phyloP scores from a whole-genome alignment of 2,888 invertebrate genomes.

The Andrena chrysosceles region DNA sequence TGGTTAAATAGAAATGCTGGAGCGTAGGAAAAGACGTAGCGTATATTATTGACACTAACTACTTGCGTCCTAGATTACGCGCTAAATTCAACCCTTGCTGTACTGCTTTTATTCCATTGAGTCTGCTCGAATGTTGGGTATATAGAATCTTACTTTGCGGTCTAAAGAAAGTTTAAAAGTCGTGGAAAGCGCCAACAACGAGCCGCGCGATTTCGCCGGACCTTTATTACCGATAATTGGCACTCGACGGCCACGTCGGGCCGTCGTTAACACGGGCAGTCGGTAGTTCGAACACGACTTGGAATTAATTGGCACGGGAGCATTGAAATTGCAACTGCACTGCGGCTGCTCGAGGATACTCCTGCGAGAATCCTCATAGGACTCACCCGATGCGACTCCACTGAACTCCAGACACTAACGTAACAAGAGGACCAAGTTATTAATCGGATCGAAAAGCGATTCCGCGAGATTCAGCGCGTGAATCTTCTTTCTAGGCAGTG shows the following conservation, averaged over 20 bases:
- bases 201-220: conserved; percentile 25
- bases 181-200: background rate
- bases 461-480: conserved; percentile 10
- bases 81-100: too few species aligned
- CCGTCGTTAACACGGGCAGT: conserved; percentile 46
- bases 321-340: conserved; percentile 56
- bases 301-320: conserved; percentile 58
- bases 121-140: background rate
- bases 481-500: conserved; percentile 17
- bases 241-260: conserved; percentile 29
- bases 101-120: too few species aligned
- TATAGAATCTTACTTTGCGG: background rate
- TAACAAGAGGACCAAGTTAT: conserved; percentile 39
- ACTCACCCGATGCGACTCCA: conserved; percentile 27
- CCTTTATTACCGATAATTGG: conserved; percentile 52
- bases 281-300: conserved; percentile 43
- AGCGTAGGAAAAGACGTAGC: too few species aligned
- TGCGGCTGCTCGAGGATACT: conserved; percentile 49
- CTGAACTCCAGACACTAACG: background rate
- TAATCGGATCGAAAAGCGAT: conserved; percentile 41
- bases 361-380: conserved; percentile 26
- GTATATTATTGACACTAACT: too few species aligned
- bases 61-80: too few species aligned
- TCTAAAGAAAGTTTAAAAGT: background rate
- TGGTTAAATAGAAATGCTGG: background rate